Evolutionary conservation across 2,113 vertebrate genomes (phyloP).

Genomic region (Polypterus bichir): DNA sequence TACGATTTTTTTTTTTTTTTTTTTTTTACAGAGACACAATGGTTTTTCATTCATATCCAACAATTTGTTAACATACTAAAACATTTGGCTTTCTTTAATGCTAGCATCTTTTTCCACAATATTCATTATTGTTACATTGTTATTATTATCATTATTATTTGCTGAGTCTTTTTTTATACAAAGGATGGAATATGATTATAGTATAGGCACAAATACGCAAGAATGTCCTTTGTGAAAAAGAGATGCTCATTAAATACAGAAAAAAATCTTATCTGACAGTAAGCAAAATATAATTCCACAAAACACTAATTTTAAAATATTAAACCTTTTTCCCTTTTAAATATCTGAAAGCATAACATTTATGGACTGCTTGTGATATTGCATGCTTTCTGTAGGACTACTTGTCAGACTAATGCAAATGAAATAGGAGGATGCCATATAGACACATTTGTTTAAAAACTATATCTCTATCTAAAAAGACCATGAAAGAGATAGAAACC

Average conservation of each 20-base stretch:
- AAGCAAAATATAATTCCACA: conserved; percentile 60
- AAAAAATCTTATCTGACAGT: conserved; percentile 67
- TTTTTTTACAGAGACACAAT: conserved; percentile 31
- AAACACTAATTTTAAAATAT: conserved; percentile 57
- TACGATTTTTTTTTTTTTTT: not conserved
- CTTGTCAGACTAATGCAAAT: conserved; percentile 36
- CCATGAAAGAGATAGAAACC: conserved; percentile 43
- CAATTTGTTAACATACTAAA: conserved; percentile 21
- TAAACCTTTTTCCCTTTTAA: conserved; percentile 39
- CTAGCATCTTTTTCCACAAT: conserved; percentile 31
- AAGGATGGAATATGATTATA: conserved; percentile 57
- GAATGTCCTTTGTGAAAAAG: conserved; percentile 55
- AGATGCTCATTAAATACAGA: conserved; percentile 54
- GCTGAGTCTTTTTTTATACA: conserved; percentile 25
- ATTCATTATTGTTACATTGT: conserved; percentile 47
- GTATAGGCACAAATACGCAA: conserved; percentile 78
- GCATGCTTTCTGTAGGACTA: conserved; percentile 63
- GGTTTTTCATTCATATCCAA: conserved; percentile 14
- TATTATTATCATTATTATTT: conserved; percentile 32
- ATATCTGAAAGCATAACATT: conserved; percentile 38
- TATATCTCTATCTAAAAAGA: conserved; percentile 28
- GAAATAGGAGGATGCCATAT: conserved; percentile 43
- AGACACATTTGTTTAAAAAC: conserved; percentile 32
- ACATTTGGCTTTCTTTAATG: conserved; percentile 47
- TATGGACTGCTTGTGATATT: conserved; percentile 57